Conservation (phyloP, 2,113 vertebrate species). For the Psilopogon haemacephalus region DNA sequence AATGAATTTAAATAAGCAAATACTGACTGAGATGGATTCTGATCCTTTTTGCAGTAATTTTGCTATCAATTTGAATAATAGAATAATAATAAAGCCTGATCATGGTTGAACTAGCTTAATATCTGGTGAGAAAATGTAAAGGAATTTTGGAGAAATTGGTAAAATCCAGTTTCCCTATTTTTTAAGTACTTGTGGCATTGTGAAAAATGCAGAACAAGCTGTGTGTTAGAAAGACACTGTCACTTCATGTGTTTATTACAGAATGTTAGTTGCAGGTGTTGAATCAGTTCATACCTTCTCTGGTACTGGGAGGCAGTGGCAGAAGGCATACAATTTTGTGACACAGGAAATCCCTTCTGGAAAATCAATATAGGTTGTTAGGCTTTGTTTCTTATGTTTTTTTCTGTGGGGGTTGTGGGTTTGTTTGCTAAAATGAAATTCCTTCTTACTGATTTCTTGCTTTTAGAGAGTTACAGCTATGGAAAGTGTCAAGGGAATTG, state of each 20-base stretch:
- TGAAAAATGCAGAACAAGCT: neutral
- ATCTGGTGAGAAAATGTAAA: neutral
- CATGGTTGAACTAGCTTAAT: neutral
- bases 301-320: neutral
- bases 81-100: neutral
- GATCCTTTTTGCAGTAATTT: neutral
- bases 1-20: neutral
- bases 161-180: neutral
- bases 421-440: neutral
- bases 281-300: neutral
- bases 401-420: neutral
- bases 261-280: neutral
- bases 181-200: neutral
- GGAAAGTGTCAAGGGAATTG: neutral
- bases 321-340: neutral
- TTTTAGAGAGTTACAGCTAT: neutral
- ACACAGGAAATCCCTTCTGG: neutral
- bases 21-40: neutral
- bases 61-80: neutral
- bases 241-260: neutral
- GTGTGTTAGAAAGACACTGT: neutral
- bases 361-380: neutral
- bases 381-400: neutral
- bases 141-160: neutral
- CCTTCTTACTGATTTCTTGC: neutral